These are phyloP conservation scores for Oscheius sp. DNA, from an alignment of 2,888 invertebrate genomes.

Conservation along the genomic window DNA sequence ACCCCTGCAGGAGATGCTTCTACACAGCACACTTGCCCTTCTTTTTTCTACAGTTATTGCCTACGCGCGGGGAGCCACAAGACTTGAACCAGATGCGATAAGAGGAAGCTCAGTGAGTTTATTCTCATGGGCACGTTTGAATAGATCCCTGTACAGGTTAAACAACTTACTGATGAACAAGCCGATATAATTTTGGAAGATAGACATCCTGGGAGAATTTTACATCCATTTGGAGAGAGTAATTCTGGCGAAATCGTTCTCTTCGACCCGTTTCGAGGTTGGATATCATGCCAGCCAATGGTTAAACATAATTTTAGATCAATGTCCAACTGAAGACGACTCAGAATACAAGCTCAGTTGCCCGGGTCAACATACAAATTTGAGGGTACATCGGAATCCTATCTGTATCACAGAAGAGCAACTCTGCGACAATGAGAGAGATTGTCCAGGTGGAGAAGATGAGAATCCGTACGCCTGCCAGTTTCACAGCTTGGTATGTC, in stretches of 20 bases:
- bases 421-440: conserved; percentile 45
- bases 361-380: conserved; percentile 9
- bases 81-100: conserved; percentile 10
- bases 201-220: background rate
- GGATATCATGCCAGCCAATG: no score
- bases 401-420: conserved; percentile 39
- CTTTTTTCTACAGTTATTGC: background rate
- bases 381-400: background rate
- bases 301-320: conserved; percentile 21
- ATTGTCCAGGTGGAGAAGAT: conserved; percentile 54
- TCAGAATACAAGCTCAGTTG: conserved; percentile 11
- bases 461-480: conserved; percentile 50
- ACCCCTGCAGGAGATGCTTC: background rate
- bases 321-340: conserved; percentile 7
- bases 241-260: background rate
- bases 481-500: conserved; percentile 49
- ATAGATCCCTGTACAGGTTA: conserved; percentile 12
- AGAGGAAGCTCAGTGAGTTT: conserved; percentile 4
- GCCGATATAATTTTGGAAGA: background rate
- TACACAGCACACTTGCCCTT: background rate
- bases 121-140: no score
- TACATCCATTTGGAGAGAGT: background rate
- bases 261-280: background rate
- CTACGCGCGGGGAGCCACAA: background rate
- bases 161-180: conserved; percentile 11